Base-by-base conservation (phyloP, 1,140 invertebrate species). In the Drosophila virilis region DNA sequence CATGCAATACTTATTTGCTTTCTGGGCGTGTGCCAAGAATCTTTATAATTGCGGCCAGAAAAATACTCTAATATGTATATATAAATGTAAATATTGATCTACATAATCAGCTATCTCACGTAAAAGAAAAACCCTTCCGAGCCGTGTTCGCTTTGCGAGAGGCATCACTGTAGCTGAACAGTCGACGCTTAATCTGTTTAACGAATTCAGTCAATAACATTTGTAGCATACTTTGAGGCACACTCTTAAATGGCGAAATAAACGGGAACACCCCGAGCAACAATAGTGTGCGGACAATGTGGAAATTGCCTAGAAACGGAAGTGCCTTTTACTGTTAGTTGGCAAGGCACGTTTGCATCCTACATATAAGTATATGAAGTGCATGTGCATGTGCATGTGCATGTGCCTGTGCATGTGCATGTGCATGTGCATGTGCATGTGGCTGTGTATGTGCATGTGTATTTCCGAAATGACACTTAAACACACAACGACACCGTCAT, bases 181-280 rank as follows among this genome's bases (percentile, higher is more conserved):
- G 2, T 57, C 22, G 6, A 9, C 22, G 28, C 12, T 46, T 65
- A n/a, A 43, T 43, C 45, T 54, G 50, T 17, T 54, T 69, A 12
- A 12, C 13, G 12, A 54, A 13, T 64, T 51, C 35, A 15, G 69
- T 70, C 74, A 77, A 89, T 80, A 88, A 88, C 79, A 71, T 55
- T 15, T 88, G 52, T 55, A 89, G 84, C 84, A 89, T 74, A 89
- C 84, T 89, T 84, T 80, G 62, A 17, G 66, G 84, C 71, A 37
- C 46, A 51, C 6, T 40, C 42, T 35, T 15, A 70, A 69, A 74
- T 28, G 22, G 22, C n/a, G 22, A 5, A 5, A 40, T 42, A 69
- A 13, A 32, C 52, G 15, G 10, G 40, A 32, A 12, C 12, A 66
- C 51, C 13, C 33, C 1, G 4, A 9, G 35, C 52, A 46, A 37